Conservation (phyloP, 2,797 vertebrate genomes). For the Streptopelia turtur region DNA sequence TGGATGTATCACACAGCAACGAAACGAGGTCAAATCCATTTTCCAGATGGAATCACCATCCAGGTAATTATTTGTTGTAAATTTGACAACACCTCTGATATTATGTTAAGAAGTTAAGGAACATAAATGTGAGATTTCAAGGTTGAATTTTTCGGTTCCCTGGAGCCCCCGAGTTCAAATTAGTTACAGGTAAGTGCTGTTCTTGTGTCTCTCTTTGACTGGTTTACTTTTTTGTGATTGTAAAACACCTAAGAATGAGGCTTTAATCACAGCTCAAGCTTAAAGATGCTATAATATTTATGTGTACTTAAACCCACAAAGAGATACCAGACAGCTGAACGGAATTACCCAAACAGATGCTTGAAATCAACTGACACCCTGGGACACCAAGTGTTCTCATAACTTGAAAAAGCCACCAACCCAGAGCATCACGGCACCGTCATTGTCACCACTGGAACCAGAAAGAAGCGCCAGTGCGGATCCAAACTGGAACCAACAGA, state of each 20-base stretch:
- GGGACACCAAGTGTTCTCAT: background rate
- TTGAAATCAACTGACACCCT: background rate
- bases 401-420: background rate
- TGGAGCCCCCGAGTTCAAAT: background rate
- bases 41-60: background rate
- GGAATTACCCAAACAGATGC: background rate
- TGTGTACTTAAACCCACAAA: background rate
- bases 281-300: background rate
- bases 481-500: background rate
- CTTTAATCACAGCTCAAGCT: background rate
- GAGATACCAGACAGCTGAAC: background rate
- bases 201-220: background rate
- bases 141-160: background rate
- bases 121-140: background rate
- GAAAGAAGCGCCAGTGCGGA: rapidly evolving
- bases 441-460: rapidly evolving
- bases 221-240: background rate
- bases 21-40: background rate
- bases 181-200: background rate
- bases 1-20: background rate
- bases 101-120: background rate
- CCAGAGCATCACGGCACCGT: background rate
- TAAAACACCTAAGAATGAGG: background rate
- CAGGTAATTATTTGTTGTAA: conserved; percentile 16
- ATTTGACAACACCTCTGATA: conserved; percentile 41